phyloP scores from a whole-genome alignment of 1,140 invertebrate genomes.

The Glossosoma conforme region DNA sequence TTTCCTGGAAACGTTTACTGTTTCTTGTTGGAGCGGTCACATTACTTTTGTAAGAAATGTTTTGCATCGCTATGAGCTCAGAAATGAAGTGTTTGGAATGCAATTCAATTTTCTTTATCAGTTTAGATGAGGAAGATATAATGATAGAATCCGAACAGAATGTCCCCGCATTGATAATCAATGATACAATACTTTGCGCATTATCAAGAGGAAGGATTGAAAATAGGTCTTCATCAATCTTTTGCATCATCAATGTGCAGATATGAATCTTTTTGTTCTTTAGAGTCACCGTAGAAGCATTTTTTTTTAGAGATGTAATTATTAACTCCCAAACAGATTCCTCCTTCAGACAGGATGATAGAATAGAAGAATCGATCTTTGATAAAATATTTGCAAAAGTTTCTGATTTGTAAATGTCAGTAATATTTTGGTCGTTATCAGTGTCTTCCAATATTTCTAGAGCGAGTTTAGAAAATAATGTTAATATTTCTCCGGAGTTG shows the following conservation, averaged over 20 bases:
- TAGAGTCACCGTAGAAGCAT: slow-evolving; percentile 39
- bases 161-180: slow-evolving; percentile 48
- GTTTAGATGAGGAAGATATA: slow-evolving; percentile 53
- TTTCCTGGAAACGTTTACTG: slow-evolving; percentile 36
- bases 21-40: slow-evolving; percentile 35
- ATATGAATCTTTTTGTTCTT: slow-evolving; percentile 27
- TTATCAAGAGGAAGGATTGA: slow-evolving; percentile 43
- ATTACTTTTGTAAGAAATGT: slow-evolving; percentile 34
- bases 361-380: slow-evolving; percentile 41
- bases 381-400: slow-evolving; percentile 42
- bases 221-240: slow-evolving; percentile 56
- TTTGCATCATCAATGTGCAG: slow-evolving; percentile 47
- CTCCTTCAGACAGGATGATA: slow-evolving; percentile 34
- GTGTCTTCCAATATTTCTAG: slow-evolving; percentile 37
- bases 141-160: slow-evolving; percentile 54
- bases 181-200: slow-evolving; percentile 42
- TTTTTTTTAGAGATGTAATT: slow-evolving; percentile 40
- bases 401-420: slow-evolving; percentile 45
- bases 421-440: slow-evolving; percentile 35
- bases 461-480: slow-evolving; percentile 35
- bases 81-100: slow-evolving; percentile 58
- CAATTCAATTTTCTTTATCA: slow-evolving; percentile 65
- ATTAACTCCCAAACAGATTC: slow-evolving; percentile 45
- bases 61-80: slow-evolving; percentile 57
- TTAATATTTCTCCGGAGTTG: slow-evolving; percentile 49